Evolutionary conservation across 1,140 invertebrate genomes (phyloP), one percentile per base, ranked within the genome.

Genomic region (Scaptomyza hsui): DNA sequence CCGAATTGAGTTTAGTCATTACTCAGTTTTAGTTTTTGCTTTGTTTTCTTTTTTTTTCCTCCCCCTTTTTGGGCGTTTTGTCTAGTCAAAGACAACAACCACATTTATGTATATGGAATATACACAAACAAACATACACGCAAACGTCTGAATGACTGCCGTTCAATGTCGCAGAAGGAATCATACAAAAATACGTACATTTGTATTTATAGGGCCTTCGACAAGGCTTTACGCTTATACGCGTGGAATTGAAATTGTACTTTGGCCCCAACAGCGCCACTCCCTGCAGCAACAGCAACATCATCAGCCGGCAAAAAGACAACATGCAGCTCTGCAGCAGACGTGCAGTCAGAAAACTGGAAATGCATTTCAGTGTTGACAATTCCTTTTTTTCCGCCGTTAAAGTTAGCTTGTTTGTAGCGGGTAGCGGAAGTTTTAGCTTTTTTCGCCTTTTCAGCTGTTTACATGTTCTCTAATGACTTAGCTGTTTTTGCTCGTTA

Each of bases 221-320:
- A 47, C 69, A 61, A 52, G 49, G 51, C 48, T 53, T 72, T 41
- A 71, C 47, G 55, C 51, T 59, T 26, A 62, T 26, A 55, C 71
- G 48, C 42, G 41, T 57, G 42, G 35, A 74, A 37, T 41, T 59
- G 49, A 64, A 74, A 64, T 72, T 82, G 81, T 88, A 88, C 81
- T 86, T 86, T 86, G 78, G 57, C 65, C 81, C 57, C 77, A 65
- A 7, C 55, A 21, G 37, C 37, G 72, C 75, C 72, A 78, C 75
- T 75, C 72, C 68, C 64, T 51, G 41, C 15, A 60, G 35, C n/a
- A 55, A 19, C 16, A 37, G 32, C 26, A 35, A 45, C 26, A 56
- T 32, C 59, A 69, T 39, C 56, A 68, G 29, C 68, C 61, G 52
- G 61, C 68, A 57, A 57, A 70, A 63, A 65, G 45, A 59, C 56